Conservation (phyloP, 2,113 vertebrate species). For the Spermophilus dauricus region DNA sequence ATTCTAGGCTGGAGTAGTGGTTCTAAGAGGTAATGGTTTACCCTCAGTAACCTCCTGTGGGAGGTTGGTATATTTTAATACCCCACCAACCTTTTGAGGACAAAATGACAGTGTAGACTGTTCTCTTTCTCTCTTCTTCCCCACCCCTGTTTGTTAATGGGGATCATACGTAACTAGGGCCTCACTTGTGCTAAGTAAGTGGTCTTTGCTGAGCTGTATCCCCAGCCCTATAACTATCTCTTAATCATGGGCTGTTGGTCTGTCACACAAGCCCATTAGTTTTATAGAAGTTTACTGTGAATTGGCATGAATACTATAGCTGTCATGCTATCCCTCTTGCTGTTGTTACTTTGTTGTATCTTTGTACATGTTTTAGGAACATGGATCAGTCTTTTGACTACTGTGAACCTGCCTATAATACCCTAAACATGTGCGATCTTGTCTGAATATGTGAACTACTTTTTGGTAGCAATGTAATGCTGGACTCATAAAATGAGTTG, state of each 20-base stretch:
- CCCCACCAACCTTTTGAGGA: neutral
- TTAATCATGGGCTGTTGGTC: neutral
- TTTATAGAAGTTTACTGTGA: neutral
- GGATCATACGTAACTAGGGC: neutral
- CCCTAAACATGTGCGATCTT: neutral
- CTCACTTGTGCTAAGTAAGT: neutral
- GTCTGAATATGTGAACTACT: neutral
- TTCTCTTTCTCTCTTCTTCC: neutral
- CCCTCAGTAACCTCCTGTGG: neutral
- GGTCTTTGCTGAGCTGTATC: neutral
- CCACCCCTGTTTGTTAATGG: neutral
- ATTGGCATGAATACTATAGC: neutral
- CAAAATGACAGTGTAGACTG: neutral
- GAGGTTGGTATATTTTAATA: neutral
- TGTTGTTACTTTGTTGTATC: neutral
- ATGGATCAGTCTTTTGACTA: neutral
- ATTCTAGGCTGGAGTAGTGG: neutral
- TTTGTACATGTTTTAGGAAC: neutral
- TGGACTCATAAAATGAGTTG: neutral
- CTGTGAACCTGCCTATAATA: neutral
- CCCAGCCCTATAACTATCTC: neutral
- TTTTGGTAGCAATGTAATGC: neutral
- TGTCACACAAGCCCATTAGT: neutral
- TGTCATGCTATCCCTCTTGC: neutral
- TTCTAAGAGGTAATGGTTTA: neutral